Conservation (phyloP, 2,113 vertebrate species). For the Paracanthobrama guichenoti region DNA sequence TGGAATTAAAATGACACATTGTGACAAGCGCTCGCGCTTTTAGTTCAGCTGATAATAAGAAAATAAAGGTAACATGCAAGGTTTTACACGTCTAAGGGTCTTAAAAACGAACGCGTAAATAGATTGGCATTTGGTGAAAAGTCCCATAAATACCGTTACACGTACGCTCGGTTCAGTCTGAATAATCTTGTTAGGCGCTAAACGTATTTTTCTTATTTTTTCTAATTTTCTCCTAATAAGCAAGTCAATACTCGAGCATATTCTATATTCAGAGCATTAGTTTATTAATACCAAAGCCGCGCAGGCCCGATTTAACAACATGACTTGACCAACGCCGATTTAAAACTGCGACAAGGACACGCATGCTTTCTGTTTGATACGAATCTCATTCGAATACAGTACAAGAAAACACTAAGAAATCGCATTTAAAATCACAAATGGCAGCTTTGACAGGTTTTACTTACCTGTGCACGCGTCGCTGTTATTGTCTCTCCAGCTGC, state of each 20-base stretch:
- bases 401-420: background rate
- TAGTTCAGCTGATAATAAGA: background rate
- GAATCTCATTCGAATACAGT: background rate
- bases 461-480: constrained; percentile 75
- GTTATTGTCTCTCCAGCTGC: constrained; percentile 76
- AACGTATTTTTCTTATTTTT: background rate
- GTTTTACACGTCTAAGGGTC: background rate
- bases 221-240: background rate
- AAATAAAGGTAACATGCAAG: background rate
- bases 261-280: constrained; percentile 46
- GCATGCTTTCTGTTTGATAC: constrained; percentile 19
- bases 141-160: constrained; percentile 53
- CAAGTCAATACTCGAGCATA: background rate
- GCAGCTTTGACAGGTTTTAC: constrained; percentile 46
- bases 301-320: constrained; percentile 65
- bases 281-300: constrained; percentile 45
- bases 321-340: constrained; percentile 63
- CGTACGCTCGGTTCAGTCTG: background rate
- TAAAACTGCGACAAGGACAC: constrained; percentile 47
- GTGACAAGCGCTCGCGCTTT: background rate
- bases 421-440: background rate
- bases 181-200: background rate
- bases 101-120: background rate
- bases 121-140: background rate
- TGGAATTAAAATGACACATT: background rate